These are phyloP conservation scores for Phoebastria nigripes DNA, from an alignment of 2,797 vertebrate species.

Conservation along the genomic window DNA sequence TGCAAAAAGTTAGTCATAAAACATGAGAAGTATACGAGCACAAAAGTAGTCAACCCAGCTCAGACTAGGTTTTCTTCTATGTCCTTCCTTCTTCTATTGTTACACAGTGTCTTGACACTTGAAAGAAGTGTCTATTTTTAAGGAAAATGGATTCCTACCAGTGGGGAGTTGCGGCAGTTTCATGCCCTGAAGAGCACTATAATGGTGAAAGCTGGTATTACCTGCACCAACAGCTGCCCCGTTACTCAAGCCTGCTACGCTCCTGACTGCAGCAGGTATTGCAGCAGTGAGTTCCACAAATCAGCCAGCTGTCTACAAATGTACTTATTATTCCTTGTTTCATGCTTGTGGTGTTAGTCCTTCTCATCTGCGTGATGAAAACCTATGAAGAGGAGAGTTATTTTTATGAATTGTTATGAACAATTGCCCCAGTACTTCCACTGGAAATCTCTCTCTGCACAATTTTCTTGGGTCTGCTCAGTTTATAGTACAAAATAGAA, in stretches of 20 bases:
- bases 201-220: background rate
- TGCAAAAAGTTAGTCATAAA: background rate
- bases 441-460: background rate
- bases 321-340: background rate
- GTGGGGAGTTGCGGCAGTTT: background rate
- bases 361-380: background rate
- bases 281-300: background rate
- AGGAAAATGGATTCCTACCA: background rate
- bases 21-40: background rate
- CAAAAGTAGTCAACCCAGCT: background rate
- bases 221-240: background rate
- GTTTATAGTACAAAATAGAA: background rate
- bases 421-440: background rate
- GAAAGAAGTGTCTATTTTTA: background rate
- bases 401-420: background rate
- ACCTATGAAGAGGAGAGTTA: background rate
- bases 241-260: background rate
- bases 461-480: background rate
- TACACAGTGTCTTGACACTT: background rate
- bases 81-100: background rate
- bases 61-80: background rate
- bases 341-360: background rate
- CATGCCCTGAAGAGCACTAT: background rate
- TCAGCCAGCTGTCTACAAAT: background rate
- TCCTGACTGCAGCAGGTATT: background rate